A percentile compares a stretch with the other conserved stretches of the same genome.
phyloP scores from a whole-genome alignment of 2,113 vertebrate genomes.

The Percopsis transmontana region DNA sequence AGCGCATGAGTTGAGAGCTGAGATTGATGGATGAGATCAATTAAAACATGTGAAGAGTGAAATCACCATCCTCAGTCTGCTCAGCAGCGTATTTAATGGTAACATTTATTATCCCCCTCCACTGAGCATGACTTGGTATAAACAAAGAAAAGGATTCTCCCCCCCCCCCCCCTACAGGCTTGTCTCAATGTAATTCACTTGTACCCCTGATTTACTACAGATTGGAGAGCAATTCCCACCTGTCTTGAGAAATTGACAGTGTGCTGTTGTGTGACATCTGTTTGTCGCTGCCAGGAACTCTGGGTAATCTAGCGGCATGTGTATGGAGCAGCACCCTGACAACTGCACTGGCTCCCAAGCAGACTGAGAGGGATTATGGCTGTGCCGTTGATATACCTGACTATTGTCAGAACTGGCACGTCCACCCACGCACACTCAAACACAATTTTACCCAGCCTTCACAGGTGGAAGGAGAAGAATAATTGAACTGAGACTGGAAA shows the following conservation, averaged over 20 bases:
- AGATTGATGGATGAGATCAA: constrained; percentile 23
- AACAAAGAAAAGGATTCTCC: constrained; percentile 26
- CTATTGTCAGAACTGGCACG: constrained; percentile 47
- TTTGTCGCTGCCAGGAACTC: constrained; percentile 53
- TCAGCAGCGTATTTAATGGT: constrained; percentile 13
- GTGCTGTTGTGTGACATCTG: constrained; percentile 61
- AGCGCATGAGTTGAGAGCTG: background rate
- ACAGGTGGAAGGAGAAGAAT: constrained; percentile 42
- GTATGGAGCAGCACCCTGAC: constrained; percentile 55
- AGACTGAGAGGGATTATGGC: constrained; percentile 62
- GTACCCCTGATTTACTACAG: constrained; percentile 45
- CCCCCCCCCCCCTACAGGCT: constrained; percentile 6
- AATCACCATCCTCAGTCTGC: constrained; percentile 15
- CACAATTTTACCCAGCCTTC: constrained; percentile 48
- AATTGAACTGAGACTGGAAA: constrained; percentile 42
- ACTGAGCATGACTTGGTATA: constrained; percentile 13
- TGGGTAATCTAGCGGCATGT: constrained; percentile 65
- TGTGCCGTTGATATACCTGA: constrained; percentile 60
- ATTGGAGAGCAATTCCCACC: constrained; percentile 59
- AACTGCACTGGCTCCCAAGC: constrained; percentile 56
- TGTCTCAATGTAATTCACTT: constrained; percentile 52
- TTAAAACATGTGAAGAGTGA: constrained; percentile 22
- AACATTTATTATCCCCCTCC: constrained; percentile 11
- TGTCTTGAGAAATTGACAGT: constrained; percentile 64
- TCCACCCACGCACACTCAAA: constrained; percentile 53